phyloP scores from a whole-genome alignment of 2,797 vertebrate species.

The Cossypha dichroa region DNA sequence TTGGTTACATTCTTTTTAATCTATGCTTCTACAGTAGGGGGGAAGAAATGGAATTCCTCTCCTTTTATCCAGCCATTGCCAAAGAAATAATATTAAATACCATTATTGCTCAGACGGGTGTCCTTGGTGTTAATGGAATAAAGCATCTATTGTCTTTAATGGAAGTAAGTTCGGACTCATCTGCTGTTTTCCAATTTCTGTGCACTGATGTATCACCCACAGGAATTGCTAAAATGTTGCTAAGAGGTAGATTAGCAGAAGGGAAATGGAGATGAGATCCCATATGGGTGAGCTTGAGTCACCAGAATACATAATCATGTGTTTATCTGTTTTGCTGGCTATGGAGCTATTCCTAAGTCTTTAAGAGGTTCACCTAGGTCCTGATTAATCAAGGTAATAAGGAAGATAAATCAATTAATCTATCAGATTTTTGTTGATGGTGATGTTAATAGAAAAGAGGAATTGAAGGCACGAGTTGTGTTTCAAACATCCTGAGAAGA shows the following conservation, averaged over 20 bases:
- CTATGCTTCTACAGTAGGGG: neutral
- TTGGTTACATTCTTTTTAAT: neutral
- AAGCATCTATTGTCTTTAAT: neutral
- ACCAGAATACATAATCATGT: slow-evolving; percentile 40
- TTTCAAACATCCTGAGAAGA: neutral
- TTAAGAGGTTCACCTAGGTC: neutral
- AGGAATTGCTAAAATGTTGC: slow-evolving; percentile 52
- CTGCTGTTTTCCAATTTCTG: slow-evolving; percentile 1
- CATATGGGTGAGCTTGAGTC: slow-evolving; percentile 55
- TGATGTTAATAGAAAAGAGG: neutral
- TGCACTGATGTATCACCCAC: slow-evolving; percentile 25
- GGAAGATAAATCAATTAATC: neutral
- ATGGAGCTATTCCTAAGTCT: neutral
- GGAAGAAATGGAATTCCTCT: neutral
- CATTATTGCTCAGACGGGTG: neutral
- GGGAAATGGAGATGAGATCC: slow-evolving; percentile 50
- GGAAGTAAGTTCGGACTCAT: neutral
- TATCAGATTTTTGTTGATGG: neutral
- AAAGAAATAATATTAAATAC: neutral
- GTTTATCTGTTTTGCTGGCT: slow-evolving; percentile 15
- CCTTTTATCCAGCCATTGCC: neutral
- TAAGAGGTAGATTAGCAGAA: slow-evolving; percentile 57
- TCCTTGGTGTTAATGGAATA: neutral
- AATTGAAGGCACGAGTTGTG: neutral
- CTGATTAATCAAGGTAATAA: slow-evolving; percentile 19